Base-by-base conservation (phyloP, 30 jellyfish, hydroid and myxozoan genomes). In the Hydractinia echinata region DNA sequence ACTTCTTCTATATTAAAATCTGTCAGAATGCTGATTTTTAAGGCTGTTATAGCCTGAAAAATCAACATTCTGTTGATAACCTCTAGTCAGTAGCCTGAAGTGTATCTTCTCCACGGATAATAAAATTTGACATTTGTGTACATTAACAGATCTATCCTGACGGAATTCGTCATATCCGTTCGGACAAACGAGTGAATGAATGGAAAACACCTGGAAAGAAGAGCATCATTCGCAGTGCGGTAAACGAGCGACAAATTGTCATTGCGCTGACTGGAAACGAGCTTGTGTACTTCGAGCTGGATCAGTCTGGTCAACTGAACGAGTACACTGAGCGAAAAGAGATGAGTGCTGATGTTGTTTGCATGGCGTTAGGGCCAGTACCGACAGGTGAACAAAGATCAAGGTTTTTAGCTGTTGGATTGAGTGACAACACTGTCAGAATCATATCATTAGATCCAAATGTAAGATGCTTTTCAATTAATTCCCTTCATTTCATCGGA, bases 291-390 rank as follows among this genome's bases (percentile, higher is more conserved):
- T 95, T 95, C 64, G 99, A 95, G 61, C 87, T 95, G 13, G 99
- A 95, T 76, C 97, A 92, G 93, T 87, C 98, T 30, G 99, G 99
- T 8, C 99, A 94, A 60, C 67, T 94, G 83, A 94, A 89, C 79
- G 99, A 94, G 69, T 94, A 88, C 82, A 88, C 99, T 15, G 99
- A 94, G 69, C 93, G 99, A 14, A 89, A 89, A 71, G 99, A 94
- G 60, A 94, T 94, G 97, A 86, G 97, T 7, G 96, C 99, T 21
- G 99, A 89, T 62, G 97, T 94, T 56, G 97, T 89, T 11, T 94
- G 97, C 72, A 94, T 94, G 99, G 97, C 96, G 64, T 94, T 94
- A 44, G 99, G 99, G 4, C 99, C 99, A 55, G 97, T 94, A 20
- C 99, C 97, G 13, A 79, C 95, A 18, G 96, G 97, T 4, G 97